These are phyloP conservation scores for Antheraea pernyi DNA, from an alignment of 1,140 invertebrate species.

Conservation along the genomic window DNA sequence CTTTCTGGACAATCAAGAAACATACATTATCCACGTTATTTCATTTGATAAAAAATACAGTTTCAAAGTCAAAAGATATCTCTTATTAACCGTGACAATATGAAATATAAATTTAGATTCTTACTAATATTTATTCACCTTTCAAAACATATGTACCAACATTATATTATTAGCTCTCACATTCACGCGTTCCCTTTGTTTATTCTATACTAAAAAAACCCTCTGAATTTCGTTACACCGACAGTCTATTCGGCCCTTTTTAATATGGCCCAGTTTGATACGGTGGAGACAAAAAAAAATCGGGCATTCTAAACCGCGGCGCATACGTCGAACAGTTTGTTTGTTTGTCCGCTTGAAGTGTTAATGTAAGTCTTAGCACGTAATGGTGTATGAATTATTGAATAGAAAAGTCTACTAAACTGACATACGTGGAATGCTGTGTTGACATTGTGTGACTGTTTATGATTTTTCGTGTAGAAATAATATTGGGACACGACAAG, in stretches of 20 bases:
- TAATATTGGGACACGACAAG: background rate
- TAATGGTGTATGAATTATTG: conserved; percentile 68
- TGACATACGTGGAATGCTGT: conserved; percentile 26
- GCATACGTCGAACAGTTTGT: conserved; percentile 18
- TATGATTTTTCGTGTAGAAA: background rate
- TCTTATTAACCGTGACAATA: background rate
- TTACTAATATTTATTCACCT: background rate
- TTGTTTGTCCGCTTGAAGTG: conserved; percentile 63
- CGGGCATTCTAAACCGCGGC: conserved; percentile 4
- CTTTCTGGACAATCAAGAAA: no score
- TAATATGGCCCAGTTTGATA: background rate
- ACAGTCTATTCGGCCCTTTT: background rate
- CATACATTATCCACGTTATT: no score
- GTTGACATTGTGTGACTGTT: background rate
- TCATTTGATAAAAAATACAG: background rate
- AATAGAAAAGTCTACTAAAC: conserved; percentile 41
- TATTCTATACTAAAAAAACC: conserved; percentile 10
- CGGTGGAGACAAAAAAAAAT: background rate
- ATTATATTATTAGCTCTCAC: conserved; percentile 36
- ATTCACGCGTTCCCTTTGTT: background rate
- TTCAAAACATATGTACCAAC: conserved; percentile 27
- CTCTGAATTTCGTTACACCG: conserved; percentile 9
- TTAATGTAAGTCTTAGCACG: conserved; percentile 66
- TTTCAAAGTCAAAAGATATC: background rate
- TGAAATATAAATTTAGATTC: background rate